Base-by-base conservation (phyloP, 1,140 invertebrate genomes). In the Tachypleus tridentatus region DNA sequence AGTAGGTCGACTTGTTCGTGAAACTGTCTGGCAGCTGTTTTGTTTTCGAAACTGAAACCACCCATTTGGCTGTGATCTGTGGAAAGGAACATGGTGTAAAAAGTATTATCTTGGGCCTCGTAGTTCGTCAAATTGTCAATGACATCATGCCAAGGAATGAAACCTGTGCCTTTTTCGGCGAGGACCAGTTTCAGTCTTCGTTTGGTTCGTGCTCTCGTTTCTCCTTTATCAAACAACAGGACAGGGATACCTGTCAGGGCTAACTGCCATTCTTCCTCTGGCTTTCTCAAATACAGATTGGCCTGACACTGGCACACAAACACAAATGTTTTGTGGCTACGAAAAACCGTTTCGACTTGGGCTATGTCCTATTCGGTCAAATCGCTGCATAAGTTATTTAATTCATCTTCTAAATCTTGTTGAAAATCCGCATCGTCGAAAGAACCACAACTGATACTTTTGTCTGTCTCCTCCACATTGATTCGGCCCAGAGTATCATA, bases 161-260 rank as follows among this genome's bases (percentile, higher is more conserved):
- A 91, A 58, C 88, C 88, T 3, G 88, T 88, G 4, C 89, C 89
- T 59, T 87, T 81, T 76, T 93, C 90, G 1, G 89, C 88, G n/a
- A 93, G 73, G 3, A 89, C 79, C 49, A 93, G 83, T 65, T 87
- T 85, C 4, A 93, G 85, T 49, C 83, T 82, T 49, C 88, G 78
- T 71, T 87, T 84, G 58, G 84, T 80, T 57, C 88, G 76, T 5
- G 87, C 85, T 63, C 83, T 77, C 1, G 86, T 85, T 67, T 86
- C 84, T 0, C 87, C 89, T 6, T 83, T 82, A 76, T 93, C 88
- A 58, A 91, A 78, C 0, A 93, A 77, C 1, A 93, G 80, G 1
- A 91, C 83, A 0, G 89, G 90, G 51, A 93, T 87, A 6, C 90
- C 90, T 0, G 87, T 90, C 75, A 84, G 86, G 59, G 83, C 81